Evolutionary conservation across 1,140 invertebrate species (phyloP).

Genomic region (Fopius arisanus): DNA sequence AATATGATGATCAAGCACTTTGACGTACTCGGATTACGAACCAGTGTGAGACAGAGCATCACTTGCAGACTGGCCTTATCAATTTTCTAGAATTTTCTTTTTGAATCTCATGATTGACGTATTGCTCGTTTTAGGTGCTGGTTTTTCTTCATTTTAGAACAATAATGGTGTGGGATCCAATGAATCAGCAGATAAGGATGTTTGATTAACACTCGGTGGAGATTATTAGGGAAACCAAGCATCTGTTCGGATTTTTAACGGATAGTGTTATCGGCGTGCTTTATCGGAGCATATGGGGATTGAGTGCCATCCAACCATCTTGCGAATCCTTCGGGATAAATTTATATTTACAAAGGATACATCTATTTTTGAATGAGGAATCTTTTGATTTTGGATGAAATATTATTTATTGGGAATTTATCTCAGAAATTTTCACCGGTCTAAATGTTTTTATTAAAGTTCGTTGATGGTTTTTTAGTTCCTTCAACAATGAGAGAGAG

Average conservation of each 20-base stretch:
- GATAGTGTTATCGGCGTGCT: conserved; percentile 37
- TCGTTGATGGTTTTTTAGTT: no score
- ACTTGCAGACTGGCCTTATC: not conserved
- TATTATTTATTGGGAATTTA: no score
- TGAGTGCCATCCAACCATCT: no score
- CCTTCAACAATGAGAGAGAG: no score
- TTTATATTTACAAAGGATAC: no score
- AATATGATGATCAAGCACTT: not conserved
- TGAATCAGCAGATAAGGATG: conserved; percentile 44
- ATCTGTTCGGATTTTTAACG: conserved; percentile 60
- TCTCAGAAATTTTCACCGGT: no score
- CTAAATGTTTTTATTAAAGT: no score
- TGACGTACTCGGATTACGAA: not conserved
- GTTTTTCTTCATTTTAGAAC: not conserved
- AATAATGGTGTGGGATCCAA: conserved; percentile 21
- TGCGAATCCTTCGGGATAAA: no score
- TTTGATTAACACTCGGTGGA: conserved; percentile 55
- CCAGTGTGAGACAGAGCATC: not conserved
- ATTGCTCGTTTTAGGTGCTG: no score
- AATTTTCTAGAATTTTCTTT: not conserved
- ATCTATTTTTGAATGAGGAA: no score
- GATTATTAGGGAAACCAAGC: conserved; percentile 56
- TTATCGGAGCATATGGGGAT: conserved; percentile 42
- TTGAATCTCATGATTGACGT: no score
- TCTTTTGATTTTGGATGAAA: no score